Conservation (phyloP, 2,888 invertebrate species). For the Pherbina coryleti region DNA sequence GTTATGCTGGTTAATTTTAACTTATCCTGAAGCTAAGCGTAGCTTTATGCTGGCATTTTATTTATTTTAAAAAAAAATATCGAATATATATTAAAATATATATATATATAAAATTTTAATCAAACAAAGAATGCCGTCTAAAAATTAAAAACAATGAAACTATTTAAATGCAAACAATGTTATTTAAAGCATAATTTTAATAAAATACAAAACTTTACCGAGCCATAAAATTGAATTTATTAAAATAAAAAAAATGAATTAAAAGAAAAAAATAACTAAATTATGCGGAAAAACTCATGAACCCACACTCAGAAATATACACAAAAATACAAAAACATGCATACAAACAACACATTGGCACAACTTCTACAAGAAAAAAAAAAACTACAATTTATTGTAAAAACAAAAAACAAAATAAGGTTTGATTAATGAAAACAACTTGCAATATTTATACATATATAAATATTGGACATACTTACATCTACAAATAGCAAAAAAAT, state of each 20-base stretch:
- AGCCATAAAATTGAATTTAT: constrained; percentile 69
- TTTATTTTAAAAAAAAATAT: not conserved
- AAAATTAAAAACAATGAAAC: not conserved
- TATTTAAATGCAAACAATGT: constrained; percentile 35
- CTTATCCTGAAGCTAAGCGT: too few relatives aligned
- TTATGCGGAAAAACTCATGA: constrained; percentile 48
- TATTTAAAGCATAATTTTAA: constrained; percentile 53
- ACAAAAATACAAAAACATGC: not conserved
- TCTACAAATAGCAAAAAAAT: constrained; percentile 36
- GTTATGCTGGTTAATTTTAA: too few relatives aligned
- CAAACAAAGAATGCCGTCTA: constrained; percentile 32
- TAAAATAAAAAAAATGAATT: constrained; percentile 50
- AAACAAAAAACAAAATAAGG: constrained; percentile 46
- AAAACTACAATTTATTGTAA: constrained; percentile 44
- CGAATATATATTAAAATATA: not conserved
- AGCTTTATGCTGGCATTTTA: not conserved
- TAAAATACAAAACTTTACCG: constrained; percentile 61
- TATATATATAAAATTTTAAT: constrained; percentile 22
- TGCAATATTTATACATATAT: constrained; percentile 44
- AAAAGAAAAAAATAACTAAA: constrained; percentile 48
- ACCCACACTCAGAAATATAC: constrained; percentile 31
- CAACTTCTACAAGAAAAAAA: constrained; percentile 8
- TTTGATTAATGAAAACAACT: constrained; percentile 41
- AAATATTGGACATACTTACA: constrained; percentile 38
- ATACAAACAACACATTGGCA: not conserved